Conservation (phyloP, 2,888 invertebrate genomes). For the Rhodophaea formosa region DNA sequence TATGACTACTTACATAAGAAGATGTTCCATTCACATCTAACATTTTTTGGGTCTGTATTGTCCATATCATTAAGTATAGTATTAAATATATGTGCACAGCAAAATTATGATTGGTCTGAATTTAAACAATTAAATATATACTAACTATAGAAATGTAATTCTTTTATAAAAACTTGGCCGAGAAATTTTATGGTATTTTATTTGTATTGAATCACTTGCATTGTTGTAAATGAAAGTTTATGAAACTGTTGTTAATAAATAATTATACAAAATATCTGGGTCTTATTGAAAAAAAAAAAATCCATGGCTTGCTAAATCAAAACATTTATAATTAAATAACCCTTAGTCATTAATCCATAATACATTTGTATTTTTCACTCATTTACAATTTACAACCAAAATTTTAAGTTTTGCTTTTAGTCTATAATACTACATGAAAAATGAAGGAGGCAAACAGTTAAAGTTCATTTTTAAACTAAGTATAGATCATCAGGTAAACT, state of each 20-base stretch:
- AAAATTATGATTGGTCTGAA: no score
- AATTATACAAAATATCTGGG: constrained; percentile 28
- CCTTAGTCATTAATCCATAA: neutral
- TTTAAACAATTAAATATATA: no score
- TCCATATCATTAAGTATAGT: neutral
- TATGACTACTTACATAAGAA: neutral
- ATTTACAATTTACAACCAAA: neutral
- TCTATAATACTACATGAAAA: no score
- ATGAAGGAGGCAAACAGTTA: no score
- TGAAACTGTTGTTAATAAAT: constrained; percentile 64
- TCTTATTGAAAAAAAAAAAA: constrained; percentile 29
- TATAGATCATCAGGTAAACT: neutral
- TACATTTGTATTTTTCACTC: neutral
- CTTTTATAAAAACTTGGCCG: neutral
- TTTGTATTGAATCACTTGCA: constrained; percentile 9
- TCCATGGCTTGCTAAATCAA: constrained; percentile 28
- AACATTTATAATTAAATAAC: constrained; percentile 17
- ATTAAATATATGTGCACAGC: no score
- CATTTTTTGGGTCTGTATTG: neutral
- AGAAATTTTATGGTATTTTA: constrained; percentile 4
- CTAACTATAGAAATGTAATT: no score
- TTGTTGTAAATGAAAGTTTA: constrained; percentile 48
- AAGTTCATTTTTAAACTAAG: no score
- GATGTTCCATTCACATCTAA: neutral
- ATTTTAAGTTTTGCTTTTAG: neutral